phyloP scores from a whole-genome alignment of 1,140 invertebrate genomes.

The Pseudomyrmex sp. region DNA sequence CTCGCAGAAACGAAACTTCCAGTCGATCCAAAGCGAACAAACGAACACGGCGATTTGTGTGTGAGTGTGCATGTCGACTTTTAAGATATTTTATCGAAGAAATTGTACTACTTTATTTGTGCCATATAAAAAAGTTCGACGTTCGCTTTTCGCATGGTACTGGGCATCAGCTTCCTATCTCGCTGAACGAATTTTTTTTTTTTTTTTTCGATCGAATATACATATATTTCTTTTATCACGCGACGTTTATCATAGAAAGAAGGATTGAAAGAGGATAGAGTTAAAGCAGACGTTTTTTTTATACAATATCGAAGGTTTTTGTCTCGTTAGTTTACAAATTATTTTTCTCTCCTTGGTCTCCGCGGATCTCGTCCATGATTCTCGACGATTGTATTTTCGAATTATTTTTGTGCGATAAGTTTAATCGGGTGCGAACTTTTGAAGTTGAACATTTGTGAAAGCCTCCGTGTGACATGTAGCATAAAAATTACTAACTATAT shows the following conservation, averaged over 20 bases:
- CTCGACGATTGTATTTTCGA: neutral
- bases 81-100: conserved; percentile 66
- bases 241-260: conserved; percentile 13
- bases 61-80: conserved; percentile 39
- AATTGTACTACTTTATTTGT: conserved; percentile 73
- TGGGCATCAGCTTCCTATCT: conserved; percentile 66
- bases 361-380: neutral
- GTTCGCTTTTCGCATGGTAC: conserved; percentile 57
- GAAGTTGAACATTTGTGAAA: conserved; percentile 49
- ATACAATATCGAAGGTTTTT: conserved; percentile 38
- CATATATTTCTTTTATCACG: conserved; percentile 38
- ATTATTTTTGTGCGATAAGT: conserved; percentile 45
- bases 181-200: conserved; percentile 28
- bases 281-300: conserved; percentile 63
- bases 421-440: neutral
- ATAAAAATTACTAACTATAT: conserved; percentile 46
- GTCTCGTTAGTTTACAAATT: conserved; percentile 16
- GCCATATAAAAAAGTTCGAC: conserved; percentile 72
- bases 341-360: neutral
- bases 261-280: conserved; percentile 54
- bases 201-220: conserved; percentile 22
- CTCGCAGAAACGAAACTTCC: conserved; percentile 51
- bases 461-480: conserved; percentile 50
- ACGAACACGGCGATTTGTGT: conserved; percentile 34
- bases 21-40: conserved; percentile 55